These are phyloP conservation scores for Rhyacophila evoluta DNA, from an alignment of 2,888 invertebrate genomes.

Conservation along the genomic window DNA sequence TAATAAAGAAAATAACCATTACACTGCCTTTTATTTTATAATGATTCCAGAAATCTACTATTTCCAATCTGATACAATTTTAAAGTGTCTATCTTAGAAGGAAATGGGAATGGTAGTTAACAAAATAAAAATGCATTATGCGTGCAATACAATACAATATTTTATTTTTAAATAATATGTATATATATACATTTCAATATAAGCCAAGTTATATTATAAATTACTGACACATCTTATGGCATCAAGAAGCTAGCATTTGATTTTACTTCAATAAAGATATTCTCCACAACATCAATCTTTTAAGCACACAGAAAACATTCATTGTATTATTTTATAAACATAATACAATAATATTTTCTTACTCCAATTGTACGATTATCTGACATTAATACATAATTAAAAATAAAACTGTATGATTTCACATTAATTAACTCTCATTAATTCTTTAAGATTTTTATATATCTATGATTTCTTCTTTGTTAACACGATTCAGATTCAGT, in stretches of 20 bases:
- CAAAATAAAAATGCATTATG: background rate
- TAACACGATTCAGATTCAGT: conserved; percentile 13
- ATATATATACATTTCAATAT: conserved; percentile 18
- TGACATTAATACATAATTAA: background rate
- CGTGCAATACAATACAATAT: conserved; percentile 19
- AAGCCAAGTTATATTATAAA: background rate
- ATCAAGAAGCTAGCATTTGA: conserved; percentile 10
- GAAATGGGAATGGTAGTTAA: too few relatives aligned
- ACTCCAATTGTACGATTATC: background rate
- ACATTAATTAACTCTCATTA: background rate
- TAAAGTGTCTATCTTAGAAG: too few relatives aligned
- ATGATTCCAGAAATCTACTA: too few relatives aligned
- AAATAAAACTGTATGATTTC: background rate
- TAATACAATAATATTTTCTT: background rate
- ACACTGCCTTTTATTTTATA: too few relatives aligned
- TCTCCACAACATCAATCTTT: background rate
- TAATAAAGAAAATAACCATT: too few relatives aligned
- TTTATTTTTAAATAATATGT: conserved; percentile 22
- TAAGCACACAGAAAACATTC: background rate
- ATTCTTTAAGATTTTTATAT: background rate
- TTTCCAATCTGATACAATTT: too few relatives aligned
- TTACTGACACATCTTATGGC: conserved; percentile 10
- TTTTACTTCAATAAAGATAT: conserved; percentile 4
- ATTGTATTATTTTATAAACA: background rate
- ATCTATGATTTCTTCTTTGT: background rate